These are phyloP conservation scores for Pongo abelii DNA, from an alignment of 2,113 vertebrate species.

Conservation along the genomic window DNA sequence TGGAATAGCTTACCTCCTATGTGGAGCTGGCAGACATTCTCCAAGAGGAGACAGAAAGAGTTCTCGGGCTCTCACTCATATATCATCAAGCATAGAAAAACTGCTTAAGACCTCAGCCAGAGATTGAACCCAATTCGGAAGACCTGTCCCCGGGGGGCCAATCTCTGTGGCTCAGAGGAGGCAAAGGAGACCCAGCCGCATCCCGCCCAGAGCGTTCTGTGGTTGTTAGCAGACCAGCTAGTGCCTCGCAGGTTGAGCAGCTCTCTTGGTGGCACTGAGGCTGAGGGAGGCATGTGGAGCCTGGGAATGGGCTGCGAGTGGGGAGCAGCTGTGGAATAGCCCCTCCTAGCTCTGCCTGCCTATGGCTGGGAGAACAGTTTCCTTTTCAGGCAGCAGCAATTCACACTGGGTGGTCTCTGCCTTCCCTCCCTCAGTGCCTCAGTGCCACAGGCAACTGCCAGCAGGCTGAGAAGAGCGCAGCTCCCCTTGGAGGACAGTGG, in stretches of 20 bases:
- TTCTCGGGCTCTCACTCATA: neutral
- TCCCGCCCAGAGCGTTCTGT: neutral
- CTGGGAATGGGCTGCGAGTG: neutral
- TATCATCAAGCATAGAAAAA: neutral
- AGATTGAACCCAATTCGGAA: neutral
- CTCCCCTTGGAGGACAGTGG: neutral
- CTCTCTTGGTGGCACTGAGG: constrained; percentile 26
- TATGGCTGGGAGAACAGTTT: neutral
- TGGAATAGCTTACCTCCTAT: neutral
- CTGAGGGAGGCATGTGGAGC: constrained; percentile 1
- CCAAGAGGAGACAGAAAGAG: neutral
- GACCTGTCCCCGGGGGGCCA: neutral
- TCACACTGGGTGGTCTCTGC: constrained; percentile 43
- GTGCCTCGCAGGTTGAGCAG: neutral
- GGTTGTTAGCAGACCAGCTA: constrained; percentile 1
- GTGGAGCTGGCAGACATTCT: neutral
- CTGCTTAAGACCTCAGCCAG: neutral
- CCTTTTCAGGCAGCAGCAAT: neutral
- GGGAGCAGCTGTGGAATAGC: constrained; percentile 43
- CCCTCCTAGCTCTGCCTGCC: constrained; percentile 4
- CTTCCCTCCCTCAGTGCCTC: neutral
- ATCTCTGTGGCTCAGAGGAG: neutral
- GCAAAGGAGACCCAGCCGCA: neutral
- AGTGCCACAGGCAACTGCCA: neutral
- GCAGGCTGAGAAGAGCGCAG: neutral